Base-by-base conservation (phyloP, 2,113 vertebrate genomes). In the Polypterus bichir region DNA sequence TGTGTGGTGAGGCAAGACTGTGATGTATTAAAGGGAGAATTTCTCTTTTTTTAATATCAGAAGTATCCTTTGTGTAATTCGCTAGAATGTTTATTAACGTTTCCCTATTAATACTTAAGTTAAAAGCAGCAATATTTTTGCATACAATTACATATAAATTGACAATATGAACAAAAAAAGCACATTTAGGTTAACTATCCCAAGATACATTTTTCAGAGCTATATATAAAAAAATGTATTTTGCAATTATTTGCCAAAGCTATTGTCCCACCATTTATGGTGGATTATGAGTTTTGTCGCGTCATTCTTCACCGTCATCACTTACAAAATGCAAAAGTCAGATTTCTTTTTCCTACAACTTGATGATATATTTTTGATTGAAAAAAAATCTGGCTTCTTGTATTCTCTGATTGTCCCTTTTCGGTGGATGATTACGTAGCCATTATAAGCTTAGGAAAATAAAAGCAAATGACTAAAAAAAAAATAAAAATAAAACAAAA, bases 111-210 rank as follows among this genome's bases (percentile, higher is more conserved):
- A 71, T 70, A 74, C 65, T 66, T 78, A 54, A 65, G 73, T 68
- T 68, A 74, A 77, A 80, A 84, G 78, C 79, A 83, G 80, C 78
- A 76, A 71, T 79, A 79, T 59, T 81, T 73, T 74, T 64, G 67
- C 76, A 78, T 71, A 81, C 70, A 70, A 75, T 77, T 74, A 80
- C 70, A 79, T 76, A 74, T 70, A 51, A 65, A 77, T 69, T 66
- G 68, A 72, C 77, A 77, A 78, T 73, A 80, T 75, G 67, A 76
- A 78, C 72, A 47, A 62, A 79, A 73, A 77, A 76, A 77, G 62
- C 75, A 72, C 65, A 73, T 68, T 68, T 74, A 67, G 70, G 64
- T 65, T 81, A 82, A 69, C 76, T 62, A 62, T 62, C 45, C 47
- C 46, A 51, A 65, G 44, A 56, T 59, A 73, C 70, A 73, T 68